These are phyloP conservation scores for Taeniopygia guttata DNA, from an alignment of 2,797 vertebrate genomes.

Conservation along the genomic window DNA sequence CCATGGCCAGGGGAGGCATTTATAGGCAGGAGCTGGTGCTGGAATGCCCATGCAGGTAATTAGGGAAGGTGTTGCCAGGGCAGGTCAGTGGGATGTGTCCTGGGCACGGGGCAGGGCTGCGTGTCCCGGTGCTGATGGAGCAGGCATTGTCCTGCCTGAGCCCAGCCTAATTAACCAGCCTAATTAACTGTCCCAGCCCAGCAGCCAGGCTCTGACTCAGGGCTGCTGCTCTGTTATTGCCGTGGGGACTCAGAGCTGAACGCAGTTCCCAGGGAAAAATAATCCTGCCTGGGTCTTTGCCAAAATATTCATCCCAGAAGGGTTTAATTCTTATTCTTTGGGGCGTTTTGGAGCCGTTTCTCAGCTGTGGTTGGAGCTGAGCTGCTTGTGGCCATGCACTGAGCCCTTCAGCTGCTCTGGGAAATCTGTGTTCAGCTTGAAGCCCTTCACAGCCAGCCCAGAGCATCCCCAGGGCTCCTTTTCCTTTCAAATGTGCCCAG, in stretches of 20 bases:
- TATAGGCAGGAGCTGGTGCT: neutral
- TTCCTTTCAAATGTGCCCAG: neutral
- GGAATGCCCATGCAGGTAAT: accelerated
- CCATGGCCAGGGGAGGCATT: too few relatives aligned
- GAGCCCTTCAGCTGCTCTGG: neutral
- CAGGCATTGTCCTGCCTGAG: neutral
- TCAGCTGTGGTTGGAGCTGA: neutral
- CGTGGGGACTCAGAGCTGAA: neutral
- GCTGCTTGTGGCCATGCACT: neutral
- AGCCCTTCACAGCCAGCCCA: neutral
- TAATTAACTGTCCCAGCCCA: slow-evolving; percentile 14
- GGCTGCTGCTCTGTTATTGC: neutral
- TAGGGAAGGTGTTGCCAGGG: neutral
- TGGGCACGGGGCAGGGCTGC: neutral
- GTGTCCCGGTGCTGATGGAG: neutral
- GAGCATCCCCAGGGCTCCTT: neutral
- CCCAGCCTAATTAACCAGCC: neutral
- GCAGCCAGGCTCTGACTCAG: slow-evolving; percentile 36
- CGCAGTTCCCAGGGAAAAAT: neutral
- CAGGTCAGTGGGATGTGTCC: neutral
- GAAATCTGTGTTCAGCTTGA: neutral
- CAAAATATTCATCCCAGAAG: neutral
- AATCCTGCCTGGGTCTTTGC: neutral
- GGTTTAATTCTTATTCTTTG: neutral
- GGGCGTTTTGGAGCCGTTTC: neutral